Conservation (phyloP, 2,113 vertebrate genomes). For the Cyanoramphus novaezelandiae region DNA sequence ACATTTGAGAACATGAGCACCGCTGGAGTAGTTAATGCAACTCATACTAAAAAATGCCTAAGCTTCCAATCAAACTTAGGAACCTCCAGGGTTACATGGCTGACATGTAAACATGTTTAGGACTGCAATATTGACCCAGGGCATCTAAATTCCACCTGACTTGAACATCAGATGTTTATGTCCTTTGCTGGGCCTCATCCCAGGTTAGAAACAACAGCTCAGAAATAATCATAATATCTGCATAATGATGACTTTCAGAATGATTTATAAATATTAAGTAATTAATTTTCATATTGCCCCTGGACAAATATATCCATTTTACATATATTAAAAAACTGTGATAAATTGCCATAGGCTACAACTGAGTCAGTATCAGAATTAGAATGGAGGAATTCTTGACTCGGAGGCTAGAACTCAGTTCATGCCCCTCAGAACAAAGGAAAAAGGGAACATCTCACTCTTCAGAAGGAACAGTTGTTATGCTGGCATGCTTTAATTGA, state of each 20-base stretch:
- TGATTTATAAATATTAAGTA: neutral
- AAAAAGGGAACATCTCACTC: neutral
- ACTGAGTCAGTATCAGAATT: neutral
- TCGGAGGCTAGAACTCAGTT: neutral
- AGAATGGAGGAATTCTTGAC: neutral
- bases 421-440: neutral
- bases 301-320: slow-evolving; percentile 9
- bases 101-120: neutral
- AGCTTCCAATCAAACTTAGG: neutral
- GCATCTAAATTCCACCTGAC: neutral
- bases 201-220: neutral
- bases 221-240: slow-evolving; percentile 14
- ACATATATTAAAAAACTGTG: neutral
- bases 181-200: neutral
- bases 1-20: neutral
- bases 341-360: slow-evolving; percentile 25
- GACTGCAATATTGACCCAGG: neutral
- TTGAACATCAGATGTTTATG: neutral
- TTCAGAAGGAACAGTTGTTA: neutral
- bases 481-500: neutral
- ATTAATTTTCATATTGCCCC: slow-evolving; percentile 24
- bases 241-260: slow-evolving; percentile 11
- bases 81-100: neutral
- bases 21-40: neutral
- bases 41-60: neutral